Conservation (phyloP, 2,797 vertebrate genomes). For the Phoebastria nigripes region DNA sequence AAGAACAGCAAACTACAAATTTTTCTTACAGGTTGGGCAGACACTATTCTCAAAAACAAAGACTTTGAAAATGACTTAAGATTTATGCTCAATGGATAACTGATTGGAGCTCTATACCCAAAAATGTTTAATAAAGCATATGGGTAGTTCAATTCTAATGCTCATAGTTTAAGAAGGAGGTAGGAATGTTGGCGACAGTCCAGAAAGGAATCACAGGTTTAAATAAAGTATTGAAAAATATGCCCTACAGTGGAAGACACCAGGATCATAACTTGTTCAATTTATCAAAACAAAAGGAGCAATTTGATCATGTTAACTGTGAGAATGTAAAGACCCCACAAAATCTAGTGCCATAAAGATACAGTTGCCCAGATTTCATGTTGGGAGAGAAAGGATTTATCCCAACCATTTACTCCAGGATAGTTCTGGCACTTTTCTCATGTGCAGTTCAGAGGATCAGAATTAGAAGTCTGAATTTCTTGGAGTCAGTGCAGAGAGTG, state of each 20-base stretch:
- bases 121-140: neutral
- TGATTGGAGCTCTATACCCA: neutral
- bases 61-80: neutral
- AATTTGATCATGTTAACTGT: neutral
- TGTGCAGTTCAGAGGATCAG: neutral
- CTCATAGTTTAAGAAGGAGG: neutral
- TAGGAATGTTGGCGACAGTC: neutral
- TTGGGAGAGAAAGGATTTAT: neutral
- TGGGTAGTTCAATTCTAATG: neutral
- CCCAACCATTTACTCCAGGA: neutral
- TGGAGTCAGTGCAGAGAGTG: neutral
- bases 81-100: neutral
- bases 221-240: neutral
- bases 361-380: neutral
- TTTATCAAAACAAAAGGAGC: neutral
- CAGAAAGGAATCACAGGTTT: neutral
- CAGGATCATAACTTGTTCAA: neutral
- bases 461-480: neutral
- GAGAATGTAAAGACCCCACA: neutral
- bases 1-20: neutral
- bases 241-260: neutral
- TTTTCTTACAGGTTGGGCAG: neutral
- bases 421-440: neutral
- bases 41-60: neutral
- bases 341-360: neutral